Evolutionary conservation across 2,797 vertebrate genomes (phyloP).

Genomic region (Miichthys miiuy): DNA sequence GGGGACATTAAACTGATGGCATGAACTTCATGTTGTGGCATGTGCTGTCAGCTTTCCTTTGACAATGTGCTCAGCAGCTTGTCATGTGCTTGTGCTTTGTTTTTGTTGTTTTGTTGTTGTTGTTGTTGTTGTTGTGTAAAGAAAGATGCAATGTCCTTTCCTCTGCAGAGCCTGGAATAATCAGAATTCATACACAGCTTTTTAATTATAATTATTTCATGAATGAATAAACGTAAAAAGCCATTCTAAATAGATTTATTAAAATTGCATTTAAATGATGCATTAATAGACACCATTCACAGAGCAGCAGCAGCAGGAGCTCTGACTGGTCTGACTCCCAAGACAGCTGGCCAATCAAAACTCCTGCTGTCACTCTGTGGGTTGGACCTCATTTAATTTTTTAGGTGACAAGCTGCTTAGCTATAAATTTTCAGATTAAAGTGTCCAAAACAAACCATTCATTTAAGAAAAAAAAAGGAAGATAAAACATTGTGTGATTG

Average conservation of each 20-base stretch:
- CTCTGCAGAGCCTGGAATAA: neutral
- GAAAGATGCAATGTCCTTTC: neutral
- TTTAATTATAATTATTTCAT: slow-evolving; percentile 2
- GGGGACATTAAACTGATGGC: neutral
- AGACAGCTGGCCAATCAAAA: slow-evolving; percentile 25
- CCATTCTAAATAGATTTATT: neutral
- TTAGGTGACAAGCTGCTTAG: neutral
- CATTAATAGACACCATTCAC: slow-evolving; percentile 22
- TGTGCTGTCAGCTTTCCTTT: slow-evolving; percentile 10
- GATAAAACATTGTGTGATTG: neutral
- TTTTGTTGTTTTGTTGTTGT: neutral
- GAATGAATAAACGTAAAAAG: slow-evolving; percentile 1
- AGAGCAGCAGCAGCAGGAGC: slow-evolving; percentile 6
- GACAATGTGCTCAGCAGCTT: neutral
- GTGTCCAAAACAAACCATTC: neutral
- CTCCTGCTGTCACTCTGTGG: neutral
- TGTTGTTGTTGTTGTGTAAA: slow-evolving; percentile 8
- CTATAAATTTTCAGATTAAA: neutral
- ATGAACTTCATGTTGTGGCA: slow-evolving; percentile 3
- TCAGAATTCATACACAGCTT: neutral
- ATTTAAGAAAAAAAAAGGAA: too few species aligned
- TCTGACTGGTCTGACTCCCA: slow-evolving; percentile 21
- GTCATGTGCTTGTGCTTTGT: neutral
- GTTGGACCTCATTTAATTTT: neutral
- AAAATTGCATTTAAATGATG: slow-evolving; percentile 51